A percentile compares a stretch with the other conserved stretches of the same genome.
phyloP scores from a whole-genome alignment of 2,113 vertebrate genomes.

The Lagopus leucura region DNA sequence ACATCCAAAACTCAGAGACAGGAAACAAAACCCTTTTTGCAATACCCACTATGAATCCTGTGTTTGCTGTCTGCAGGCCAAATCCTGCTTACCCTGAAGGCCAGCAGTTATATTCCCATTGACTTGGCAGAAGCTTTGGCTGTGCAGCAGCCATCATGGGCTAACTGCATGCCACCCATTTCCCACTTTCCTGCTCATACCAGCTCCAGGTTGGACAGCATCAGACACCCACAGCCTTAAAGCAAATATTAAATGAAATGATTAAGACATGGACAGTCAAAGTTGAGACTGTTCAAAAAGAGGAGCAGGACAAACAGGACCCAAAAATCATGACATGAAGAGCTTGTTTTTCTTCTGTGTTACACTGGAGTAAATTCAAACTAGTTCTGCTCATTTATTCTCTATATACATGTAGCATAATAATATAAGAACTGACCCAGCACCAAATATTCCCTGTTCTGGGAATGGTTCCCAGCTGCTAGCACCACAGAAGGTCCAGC shows the following conservation, averaged over 20 bases:
- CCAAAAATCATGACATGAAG: not conserved
- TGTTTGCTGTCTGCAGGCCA: not conserved
- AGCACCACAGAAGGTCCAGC: not conserved
- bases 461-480: slow-evolving; percentile 46
- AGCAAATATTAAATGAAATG: not conserved
- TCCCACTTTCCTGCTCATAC: not conserved
- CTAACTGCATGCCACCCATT: no score
- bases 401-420: not conserved
- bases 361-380: not conserved
- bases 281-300: not conserved
- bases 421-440: slow-evolving; percentile 1
- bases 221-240: not conserved
- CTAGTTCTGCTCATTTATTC: not conserved
- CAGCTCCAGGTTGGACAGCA: rapidly evolving
- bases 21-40: not conserved
- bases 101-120: not conserved
- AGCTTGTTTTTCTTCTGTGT: not conserved
- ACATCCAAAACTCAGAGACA: rapidly evolving
- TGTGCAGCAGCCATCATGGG: rapidly evolving
- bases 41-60: rapidly evolving
- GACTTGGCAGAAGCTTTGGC: not conserved
- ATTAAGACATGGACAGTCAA: not conserved
- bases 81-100: not conserved
- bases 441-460: not conserved
- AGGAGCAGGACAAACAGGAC: not conserved